Percentiles rank a stretch among this genome's conserved stretches.
These are phyloP conservation scores for Andrena flavipes DNA, from an alignment of 2,888 invertebrate species.

Conservation along the genomic window DNA sequence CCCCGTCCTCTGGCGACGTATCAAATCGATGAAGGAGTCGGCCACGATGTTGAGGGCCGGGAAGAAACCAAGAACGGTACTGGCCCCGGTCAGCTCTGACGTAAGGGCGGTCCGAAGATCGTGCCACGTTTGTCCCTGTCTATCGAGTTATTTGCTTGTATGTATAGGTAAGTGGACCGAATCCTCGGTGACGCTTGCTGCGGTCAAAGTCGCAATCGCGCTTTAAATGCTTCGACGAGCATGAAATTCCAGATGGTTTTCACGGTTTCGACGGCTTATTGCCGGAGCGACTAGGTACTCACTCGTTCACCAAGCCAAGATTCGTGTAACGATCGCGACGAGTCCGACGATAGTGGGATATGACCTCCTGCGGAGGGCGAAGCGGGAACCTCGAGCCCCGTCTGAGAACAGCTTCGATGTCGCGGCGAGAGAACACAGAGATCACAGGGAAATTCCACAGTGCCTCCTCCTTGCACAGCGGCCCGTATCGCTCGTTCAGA, in stretches of 20 bases:
- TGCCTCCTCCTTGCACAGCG: constrained; percentile 91
- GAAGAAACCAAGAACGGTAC: constrained; percentile 90
- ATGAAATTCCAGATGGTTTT: too few species aligned
- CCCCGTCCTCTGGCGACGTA: constrained; percentile 86
- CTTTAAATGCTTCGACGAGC: neutral
- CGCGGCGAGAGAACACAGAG: constrained; percentile 89
- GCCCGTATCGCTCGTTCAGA: constrained; percentile 88
- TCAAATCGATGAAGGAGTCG: constrained; percentile 91
- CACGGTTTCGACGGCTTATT: constrained; percentile 12
- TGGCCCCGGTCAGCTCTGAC: constrained; percentile 90
- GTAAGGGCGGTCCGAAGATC: constrained; percentile 90
- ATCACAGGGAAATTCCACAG: constrained; percentile 91
- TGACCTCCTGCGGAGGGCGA: constrained; percentile 93
- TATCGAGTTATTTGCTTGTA: constrained; percentile 75
- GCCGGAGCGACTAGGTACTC: constrained; percentile 82
- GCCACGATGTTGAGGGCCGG: constrained; percentile 91
- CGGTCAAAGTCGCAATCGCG: constrained; percentile 33
- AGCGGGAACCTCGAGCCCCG: constrained; percentile 91
- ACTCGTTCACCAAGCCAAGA: constrained; percentile 94
- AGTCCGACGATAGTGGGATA: constrained; percentile 90
- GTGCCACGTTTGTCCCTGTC: constrained; percentile 93
- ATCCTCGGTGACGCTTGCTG: neutral
- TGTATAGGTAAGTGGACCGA: neutral
- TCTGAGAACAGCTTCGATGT: constrained; percentile 91
- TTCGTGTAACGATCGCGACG: constrained; percentile 93